phyloP scores from a whole-genome alignment of 2,113 vertebrate genomes.

The Turnix velox region DNA sequence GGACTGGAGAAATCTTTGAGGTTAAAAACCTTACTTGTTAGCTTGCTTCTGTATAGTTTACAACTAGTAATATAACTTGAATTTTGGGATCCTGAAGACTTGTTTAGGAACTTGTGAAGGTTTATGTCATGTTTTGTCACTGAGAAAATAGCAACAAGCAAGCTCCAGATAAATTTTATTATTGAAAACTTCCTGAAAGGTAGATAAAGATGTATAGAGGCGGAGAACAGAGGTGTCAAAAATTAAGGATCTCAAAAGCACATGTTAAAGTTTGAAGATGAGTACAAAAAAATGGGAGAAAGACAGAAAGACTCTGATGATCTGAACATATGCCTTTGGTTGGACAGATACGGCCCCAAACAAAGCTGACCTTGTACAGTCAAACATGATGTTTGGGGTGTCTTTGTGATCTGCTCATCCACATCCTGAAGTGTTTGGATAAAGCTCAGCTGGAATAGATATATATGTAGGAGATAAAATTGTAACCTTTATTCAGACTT shows the following conservation, averaged over 20 bases:
- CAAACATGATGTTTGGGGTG: neutral
- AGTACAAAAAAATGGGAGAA: neutral
- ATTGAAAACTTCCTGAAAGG: neutral
- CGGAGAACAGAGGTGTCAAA: neutral
- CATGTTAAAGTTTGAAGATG: neutral
- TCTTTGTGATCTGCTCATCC: neutral
- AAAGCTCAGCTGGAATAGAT: neutral
- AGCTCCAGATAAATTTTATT: neutral
- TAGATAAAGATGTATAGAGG: neutral
- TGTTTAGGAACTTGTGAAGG: neutral
- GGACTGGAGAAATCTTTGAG: neutral
- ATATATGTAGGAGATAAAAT: neutral
- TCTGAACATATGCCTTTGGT: rapidly evolving
- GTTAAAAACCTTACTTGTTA: neutral
- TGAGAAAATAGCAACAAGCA: neutral
- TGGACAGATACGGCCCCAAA: neutral
- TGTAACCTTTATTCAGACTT: neutral
- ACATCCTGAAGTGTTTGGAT: neutral
- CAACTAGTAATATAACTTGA: neutral
- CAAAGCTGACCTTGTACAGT: neutral
- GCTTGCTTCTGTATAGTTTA: neutral
- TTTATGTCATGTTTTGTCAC: neutral
- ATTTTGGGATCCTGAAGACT: neutral
- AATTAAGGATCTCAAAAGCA: neutral
- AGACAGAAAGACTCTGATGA: no score